phyloP scores from a whole-genome alignment of 1,140 invertebrate genomes.

The Uloborus diversus region DNA sequence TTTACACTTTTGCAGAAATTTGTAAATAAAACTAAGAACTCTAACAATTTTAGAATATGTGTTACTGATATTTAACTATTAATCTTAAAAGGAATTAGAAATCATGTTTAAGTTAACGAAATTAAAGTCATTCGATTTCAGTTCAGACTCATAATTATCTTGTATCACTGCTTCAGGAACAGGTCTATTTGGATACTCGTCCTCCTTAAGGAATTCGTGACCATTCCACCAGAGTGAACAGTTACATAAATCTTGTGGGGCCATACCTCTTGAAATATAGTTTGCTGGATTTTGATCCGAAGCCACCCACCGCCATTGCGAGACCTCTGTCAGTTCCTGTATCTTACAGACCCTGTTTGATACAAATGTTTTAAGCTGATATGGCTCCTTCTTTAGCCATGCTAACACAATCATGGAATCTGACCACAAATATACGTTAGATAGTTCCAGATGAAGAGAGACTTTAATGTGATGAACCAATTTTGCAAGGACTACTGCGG shows the following conservation, averaged over 20 bases:
- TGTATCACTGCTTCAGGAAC: not conserved
- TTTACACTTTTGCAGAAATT: not conserved
- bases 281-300: slow-evolving; percentile 15
- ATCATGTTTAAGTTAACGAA: not conserved
- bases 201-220: not conserved
- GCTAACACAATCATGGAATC: slow-evolving; percentile 9
- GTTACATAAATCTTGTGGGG: not conserved
- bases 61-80: not conserved
- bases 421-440: not conserved
- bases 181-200: not conserved
- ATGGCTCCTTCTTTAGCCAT: not conserved
- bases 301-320: not conserved
- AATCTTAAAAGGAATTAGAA: not conserved
- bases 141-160: not conserved
- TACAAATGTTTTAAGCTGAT: slow-evolving; percentile 14
- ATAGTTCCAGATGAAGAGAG: not conserved
- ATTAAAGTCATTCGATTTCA: not conserved
- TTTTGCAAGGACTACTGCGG: not conserved
- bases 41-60: not conserved
- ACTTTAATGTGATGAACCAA: not conserved
- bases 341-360: slow-evolving; percentile 21
- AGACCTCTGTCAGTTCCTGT: not conserved
- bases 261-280: slow-evolving; percentile 3
- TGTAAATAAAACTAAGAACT: not conserved
- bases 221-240: slow-evolving; percentile 4